Percentiles rank a stretch among this genome's conserved stretches.
Evolutionary conservation across 2,888 invertebrate genomes (phyloP).

Genomic region (Lottia gigantea): DNA sequence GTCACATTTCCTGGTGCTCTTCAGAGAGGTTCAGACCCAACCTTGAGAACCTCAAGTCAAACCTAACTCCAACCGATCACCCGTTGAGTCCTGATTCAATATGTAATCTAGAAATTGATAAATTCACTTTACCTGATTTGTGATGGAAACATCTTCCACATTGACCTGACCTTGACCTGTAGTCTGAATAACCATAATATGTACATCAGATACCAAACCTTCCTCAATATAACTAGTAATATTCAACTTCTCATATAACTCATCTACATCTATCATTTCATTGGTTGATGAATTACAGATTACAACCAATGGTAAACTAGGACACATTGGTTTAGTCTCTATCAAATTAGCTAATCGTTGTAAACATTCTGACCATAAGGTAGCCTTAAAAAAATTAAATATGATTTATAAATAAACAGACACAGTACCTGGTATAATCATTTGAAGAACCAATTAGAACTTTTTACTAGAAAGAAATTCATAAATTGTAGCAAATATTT

Average conservation of each 20-base stretch:
- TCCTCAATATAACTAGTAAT: conserved; percentile 37
- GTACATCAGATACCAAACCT: conserved; percentile 39
- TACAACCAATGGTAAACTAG: conserved; percentile 53
- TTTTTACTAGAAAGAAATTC: too few species aligned
- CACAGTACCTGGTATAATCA: too few species aligned
- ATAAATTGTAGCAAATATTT: too few species aligned
- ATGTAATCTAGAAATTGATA: too few species aligned
- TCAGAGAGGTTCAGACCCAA: too few species aligned
- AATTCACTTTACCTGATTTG: conserved; percentile 34
- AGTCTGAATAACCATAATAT: conserved; percentile 29
- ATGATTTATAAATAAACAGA: too few species aligned
- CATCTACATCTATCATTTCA: conserved; percentile 25
- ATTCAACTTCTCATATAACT: conserved; percentile 27
- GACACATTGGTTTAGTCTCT: conserved; percentile 41
- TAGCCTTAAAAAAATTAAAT: conserved; percentile 19
- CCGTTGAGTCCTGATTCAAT: too few species aligned
- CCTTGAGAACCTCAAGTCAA: too few species aligned
- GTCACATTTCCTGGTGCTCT: too few species aligned
- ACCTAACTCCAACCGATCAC: too few species aligned
- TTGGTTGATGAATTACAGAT: conserved; percentile 38
- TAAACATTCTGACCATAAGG: conserved; percentile 43
- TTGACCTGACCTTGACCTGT: conserved; percentile 19
- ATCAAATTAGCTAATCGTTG: conserved; percentile 44
- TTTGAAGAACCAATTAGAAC: too few species aligned
- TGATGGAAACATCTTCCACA: conserved; percentile 30